Evolutionary conservation across 1,140 invertebrate genomes (phyloP).

Genomic region (Drosophila quadrilineata): DNA sequence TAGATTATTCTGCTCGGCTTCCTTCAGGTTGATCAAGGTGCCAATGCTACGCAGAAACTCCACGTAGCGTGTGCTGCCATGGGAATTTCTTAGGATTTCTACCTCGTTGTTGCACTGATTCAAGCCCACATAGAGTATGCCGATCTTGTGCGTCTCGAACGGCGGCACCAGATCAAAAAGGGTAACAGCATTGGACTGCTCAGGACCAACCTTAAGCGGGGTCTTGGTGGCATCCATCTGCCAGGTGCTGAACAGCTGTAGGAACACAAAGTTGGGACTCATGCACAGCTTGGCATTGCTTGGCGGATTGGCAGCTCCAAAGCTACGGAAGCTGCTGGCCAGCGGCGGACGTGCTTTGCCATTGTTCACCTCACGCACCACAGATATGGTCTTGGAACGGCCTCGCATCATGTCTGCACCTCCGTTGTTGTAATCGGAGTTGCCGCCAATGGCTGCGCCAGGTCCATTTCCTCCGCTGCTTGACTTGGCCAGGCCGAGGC

Average conservation of each 20-base stretch:
- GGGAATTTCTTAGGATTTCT: conserved; percentile 93
- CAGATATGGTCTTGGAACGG: conserved; percentile 79
- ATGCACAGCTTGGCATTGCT: conserved; percentile 82
- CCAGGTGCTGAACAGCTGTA: conserved; percentile 92
- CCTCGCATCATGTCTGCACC: conserved; percentile 74
- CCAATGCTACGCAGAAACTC: conserved; percentile 92
- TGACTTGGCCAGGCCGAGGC: conserved; percentile 80
- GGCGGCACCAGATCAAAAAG: conserved; percentile 94
- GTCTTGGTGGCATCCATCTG: conserved; percentile 81
- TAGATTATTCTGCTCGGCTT: conserved; percentile 89
- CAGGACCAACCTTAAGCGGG: conserved; percentile 87
- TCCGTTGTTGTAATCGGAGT: conserved; percentile 46
- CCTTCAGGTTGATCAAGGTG: conserved; percentile 90
- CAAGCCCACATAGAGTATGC: conserved; percentile 94
- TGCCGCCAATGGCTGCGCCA: conserved; percentile 64
- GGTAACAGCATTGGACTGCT: conserved; percentile 85
- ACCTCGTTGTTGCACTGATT: conserved; percentile 93
- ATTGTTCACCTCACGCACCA: conserved; percentile 79
- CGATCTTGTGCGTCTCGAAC: conserved; percentile 97
- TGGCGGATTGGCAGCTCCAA: conserved; percentile 56
- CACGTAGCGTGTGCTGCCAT: conserved; percentile 88
- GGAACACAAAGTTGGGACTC: conserved; percentile 92
- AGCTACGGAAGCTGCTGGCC: conserved; percentile 57
- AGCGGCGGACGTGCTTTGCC: conserved; percentile 53
- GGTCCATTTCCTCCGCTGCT: conserved; percentile 80